Percentiles rank a stretch among this genome's conserved stretches.
Conservation (phyloP, 2,113 vertebrate genomes). For the Nyctibius bracteatus region DNA sequence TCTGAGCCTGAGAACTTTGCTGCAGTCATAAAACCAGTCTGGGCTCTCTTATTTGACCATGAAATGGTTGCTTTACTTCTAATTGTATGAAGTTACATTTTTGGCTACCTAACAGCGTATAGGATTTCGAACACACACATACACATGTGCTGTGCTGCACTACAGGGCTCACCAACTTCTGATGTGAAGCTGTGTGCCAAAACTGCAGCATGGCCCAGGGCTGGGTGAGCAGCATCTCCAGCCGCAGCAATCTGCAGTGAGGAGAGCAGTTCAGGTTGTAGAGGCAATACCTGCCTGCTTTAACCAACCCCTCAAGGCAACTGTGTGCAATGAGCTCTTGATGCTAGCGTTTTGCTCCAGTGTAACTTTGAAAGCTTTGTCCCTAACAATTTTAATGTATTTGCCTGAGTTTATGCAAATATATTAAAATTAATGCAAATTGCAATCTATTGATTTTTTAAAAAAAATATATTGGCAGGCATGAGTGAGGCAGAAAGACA, state of each 20-base stretch:
- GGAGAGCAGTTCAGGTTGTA: too few relatives aligned
- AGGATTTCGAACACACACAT: too few relatives aligned
- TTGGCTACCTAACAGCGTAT: not conserved
- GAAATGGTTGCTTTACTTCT: not conserved
- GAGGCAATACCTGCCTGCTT: not conserved
- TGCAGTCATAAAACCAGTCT: not conserved
- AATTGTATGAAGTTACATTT: not conserved
- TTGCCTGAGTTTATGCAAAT: constrained; percentile 53
- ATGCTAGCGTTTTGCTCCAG: not conserved
- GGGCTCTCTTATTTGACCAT: not conserved
- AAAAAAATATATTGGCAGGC: constrained; percentile 54
- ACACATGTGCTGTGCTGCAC: not conserved
- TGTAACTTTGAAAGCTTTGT: constrained; percentile 32
- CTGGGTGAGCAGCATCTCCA: too few relatives aligned
- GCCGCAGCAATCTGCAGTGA: too few relatives aligned
- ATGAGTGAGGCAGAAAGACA: constrained; percentile 43
- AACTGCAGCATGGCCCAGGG: too few relatives aligned
- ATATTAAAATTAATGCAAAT: constrained; percentile 68
- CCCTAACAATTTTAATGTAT: constrained; percentile 28
- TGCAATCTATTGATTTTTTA: constrained; percentile 66
- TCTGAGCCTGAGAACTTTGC: not conserved
- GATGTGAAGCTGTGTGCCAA: too few relatives aligned
- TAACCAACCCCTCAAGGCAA: not conserved
- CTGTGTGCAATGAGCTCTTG: not conserved
- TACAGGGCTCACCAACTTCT: too few relatives aligned